A percentile compares a stretch with the other conserved stretches of the same genome.
Evolutionary conservation across 2,797 vertebrate genomes (phyloP).

Genomic region (Aplochiton taeniatus): DNA sequence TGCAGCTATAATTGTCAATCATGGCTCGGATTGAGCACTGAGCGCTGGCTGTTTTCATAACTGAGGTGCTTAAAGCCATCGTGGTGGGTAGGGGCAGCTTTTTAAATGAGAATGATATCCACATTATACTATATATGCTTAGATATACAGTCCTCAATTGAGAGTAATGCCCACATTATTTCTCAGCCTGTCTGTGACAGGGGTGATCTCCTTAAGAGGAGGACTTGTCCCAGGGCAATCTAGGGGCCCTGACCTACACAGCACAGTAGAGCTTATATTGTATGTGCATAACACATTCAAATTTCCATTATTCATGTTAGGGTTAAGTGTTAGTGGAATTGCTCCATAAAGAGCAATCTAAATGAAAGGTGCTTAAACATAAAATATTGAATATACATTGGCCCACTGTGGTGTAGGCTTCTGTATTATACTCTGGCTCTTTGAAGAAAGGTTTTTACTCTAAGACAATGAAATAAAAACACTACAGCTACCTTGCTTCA

Average conservation of each 20-base stretch:
- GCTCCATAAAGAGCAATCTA: background rate
- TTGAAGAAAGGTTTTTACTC: too few species aligned
- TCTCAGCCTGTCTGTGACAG: slow-evolving; percentile 81
- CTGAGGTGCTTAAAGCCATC: slow-evolving; percentile 83
- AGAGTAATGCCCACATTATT: slow-evolving; percentile 85
- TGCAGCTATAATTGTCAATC: slow-evolving; percentile 92
- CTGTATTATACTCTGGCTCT: background rate
- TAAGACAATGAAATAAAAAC: background rate
- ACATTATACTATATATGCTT: slow-evolving; percentile 13
- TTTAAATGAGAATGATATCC: slow-evolving; percentile 55
- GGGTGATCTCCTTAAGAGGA: slow-evolving; percentile 76
- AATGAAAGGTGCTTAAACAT: background rate
- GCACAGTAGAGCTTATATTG: slow-evolving; percentile 83
- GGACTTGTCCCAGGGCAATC: slow-evolving; percentile 82
- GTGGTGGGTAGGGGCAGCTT: slow-evolving; percentile 80
- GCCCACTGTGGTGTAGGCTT: background rate
- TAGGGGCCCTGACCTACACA: slow-evolving; percentile 78
- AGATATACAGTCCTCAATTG: slow-evolving; percentile 71
- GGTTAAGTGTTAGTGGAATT: slow-evolving; percentile 18
- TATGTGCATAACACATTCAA: slow-evolving; percentile 78
- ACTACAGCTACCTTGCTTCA: background rate
- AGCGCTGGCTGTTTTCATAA: slow-evolving; percentile 84
- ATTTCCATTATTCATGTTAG: slow-evolving; percentile 76
- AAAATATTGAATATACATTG: background rate
- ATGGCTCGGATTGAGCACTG: slow-evolving; percentile 80